Percentiles rank a stretch among this genome's conserved stretches.
These are phyloP conservation scores for Drosophila atripex DNA, from an alignment of 2,888 invertebrate species.

Conservation along the genomic window DNA sequence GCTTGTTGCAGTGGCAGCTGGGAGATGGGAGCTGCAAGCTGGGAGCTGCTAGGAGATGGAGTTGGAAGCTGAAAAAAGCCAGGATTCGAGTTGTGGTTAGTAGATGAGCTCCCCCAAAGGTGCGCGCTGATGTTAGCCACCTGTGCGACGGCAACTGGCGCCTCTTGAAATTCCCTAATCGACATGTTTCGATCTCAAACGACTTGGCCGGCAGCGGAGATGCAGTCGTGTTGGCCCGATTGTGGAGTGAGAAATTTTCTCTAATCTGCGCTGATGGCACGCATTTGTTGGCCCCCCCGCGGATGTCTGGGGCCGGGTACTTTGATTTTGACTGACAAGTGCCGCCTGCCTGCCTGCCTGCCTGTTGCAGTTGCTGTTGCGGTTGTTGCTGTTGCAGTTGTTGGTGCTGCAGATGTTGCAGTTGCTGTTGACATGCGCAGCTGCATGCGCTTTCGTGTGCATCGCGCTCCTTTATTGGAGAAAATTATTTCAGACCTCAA, in stretches of 20 bases:
- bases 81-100: constrained; percentile 7
- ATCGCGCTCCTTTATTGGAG: constrained; percentile 75
- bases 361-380: constrained; percentile 34
- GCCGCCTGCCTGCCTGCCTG: constrained; percentile 67
- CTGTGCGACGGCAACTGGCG: constrained; percentile 75
- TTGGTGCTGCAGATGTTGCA: constrained; percentile 10
- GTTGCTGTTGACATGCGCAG: constrained; percentile 77
- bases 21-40: not conserved
- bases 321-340: constrained; percentile 83
- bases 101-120: constrained; percentile 64
- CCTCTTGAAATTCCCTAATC: constrained; percentile 82
- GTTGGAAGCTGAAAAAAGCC: not conserved
- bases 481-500: constrained; percentile 74
- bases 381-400: constrained; percentile 33
- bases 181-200: constrained; percentile 81
- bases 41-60: not conserved
- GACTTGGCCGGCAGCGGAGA: constrained; percentile 65
- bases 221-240: constrained; percentile 48
- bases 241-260: constrained; percentile 76
- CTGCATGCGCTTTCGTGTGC: constrained; percentile 79
- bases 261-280: constrained; percentile 77
- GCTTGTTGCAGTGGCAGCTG: constrained; percentile 56
- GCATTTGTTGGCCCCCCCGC: constrained; percentile 58
- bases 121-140: constrained; percentile 73
- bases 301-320: constrained; percentile 69